Percentiles rank a stretch among this genome's conserved stretches.
phyloP scores from a whole-genome alignment of 2,888 invertebrate genomes.

The Agelastica alni region DNA sequence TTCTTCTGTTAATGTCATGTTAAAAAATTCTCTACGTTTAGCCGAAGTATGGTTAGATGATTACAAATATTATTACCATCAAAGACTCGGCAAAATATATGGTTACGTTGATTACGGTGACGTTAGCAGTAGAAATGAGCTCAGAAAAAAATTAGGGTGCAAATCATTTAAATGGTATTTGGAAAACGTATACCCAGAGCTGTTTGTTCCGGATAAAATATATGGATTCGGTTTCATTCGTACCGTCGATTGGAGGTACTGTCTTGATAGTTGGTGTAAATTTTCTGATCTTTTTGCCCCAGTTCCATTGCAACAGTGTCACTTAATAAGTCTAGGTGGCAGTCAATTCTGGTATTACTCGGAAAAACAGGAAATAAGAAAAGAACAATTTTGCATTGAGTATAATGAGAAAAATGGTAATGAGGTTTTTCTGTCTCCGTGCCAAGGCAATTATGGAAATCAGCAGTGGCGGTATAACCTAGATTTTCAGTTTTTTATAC shows the following conservation, averaged over 20 bases:
- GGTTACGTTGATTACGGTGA: conserved; percentile 66
- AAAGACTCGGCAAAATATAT: conserved; percentile 66
- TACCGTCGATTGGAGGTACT: conserved; percentile 1
- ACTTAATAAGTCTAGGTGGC: not conserved
- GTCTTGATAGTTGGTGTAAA: conserved; percentile 4
- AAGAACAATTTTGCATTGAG: conserved; percentile 7
- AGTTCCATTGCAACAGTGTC: not conserved
- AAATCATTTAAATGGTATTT: conserved; percentile 98
- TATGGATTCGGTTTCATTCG: conserved; percentile 13
- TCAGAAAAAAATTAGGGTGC: conserved; percentile 85
- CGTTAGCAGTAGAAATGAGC: conserved; percentile 74
- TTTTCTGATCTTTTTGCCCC: not conserved
- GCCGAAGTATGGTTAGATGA: conserved; percentile 98
- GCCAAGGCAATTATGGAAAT: not conserved
- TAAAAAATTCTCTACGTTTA: conserved; percentile 92
- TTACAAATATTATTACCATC: conserved; percentile 94
- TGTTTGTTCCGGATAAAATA: conserved; percentile 96
- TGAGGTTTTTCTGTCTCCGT: not conserved
- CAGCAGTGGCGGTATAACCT: conserved; percentile 4
- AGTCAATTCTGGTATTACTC: conserved; percentile 17
- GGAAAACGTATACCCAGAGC: conserved; percentile 95
- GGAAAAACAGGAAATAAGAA: conserved; percentile 8
- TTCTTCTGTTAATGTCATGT: conserved; percentile 46
- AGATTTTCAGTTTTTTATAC: not conserved
- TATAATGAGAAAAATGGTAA: not conserved